A percentile compares a stretch with the other conserved stretches of the same genome.
phyloP scores from a whole-genome alignment of 30 jellyfish, hydroid and myxozoan genomes.

The Chrysaora quinquecirrha region DNA sequence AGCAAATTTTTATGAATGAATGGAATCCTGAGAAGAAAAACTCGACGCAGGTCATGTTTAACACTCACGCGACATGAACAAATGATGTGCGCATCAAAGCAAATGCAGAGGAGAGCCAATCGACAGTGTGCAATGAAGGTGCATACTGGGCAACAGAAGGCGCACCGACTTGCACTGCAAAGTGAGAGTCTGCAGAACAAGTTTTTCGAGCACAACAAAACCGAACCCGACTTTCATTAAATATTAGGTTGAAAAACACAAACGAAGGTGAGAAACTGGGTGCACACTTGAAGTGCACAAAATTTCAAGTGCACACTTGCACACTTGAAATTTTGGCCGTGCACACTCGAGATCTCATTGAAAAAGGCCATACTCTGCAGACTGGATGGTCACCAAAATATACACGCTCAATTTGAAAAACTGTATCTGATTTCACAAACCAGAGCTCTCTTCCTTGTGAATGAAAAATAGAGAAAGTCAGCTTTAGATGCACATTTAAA shows the following conservation, averaged over 20 bases:
- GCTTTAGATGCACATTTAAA: too few relatives aligned
- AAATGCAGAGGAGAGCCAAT: conserved; percentile 15
- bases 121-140: conserved; percentile 13
- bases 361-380: conserved; percentile 28
- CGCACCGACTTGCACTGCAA: conserved; percentile 11
- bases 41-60: conserved; percentile 1
- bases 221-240: conserved; percentile 2
- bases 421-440: too few relatives aligned
- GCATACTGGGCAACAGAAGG: conserved; percentile 13
- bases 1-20: conserved; percentile 1
- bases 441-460: too few relatives aligned
- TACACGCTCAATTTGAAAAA: too few relatives aligned
- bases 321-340: conserved; percentile 30
- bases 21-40: conserved; percentile 16
- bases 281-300: conserved; percentile 23
- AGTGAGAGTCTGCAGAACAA: conserved; percentile 15
- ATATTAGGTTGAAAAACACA: conserved; percentile 8
- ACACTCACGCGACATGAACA: conserved; percentile 17
- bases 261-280: conserved; percentile 21
- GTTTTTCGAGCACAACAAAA: conserved; percentile 12
- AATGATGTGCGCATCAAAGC: conserved; percentile 13
- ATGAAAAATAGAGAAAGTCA: too few relatives aligned
- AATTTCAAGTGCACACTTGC: conserved; percentile 35
- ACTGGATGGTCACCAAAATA: too few relatives aligned
- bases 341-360: conserved; percentile 41